phyloP scores from a whole-genome alignment of 2,888 invertebrate genomes.

The Rutpela maculata region DNA sequence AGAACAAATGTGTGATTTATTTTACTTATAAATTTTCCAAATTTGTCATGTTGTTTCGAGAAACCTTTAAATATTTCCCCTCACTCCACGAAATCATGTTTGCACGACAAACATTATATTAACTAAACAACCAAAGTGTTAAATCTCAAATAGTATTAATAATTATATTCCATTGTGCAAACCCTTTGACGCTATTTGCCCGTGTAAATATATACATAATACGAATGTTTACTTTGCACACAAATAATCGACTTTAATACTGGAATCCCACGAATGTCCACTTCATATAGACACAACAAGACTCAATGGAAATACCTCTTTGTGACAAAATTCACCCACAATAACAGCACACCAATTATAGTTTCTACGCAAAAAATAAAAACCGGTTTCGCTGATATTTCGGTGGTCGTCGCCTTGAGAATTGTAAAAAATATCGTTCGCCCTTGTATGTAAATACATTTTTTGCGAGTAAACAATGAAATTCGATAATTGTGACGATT shows the following conservation, averaged over 20 bases:
- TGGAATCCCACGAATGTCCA: slow-evolving; percentile 62
- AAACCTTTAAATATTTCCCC: slow-evolving; percentile 45
- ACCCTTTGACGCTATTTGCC: slow-evolving; percentile 64
- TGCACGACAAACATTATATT: slow-evolving; percentile 43
- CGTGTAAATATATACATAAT: slow-evolving; percentile 61
- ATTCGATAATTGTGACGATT: no score
- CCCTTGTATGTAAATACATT: no score
- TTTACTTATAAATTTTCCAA: slow-evolving; percentile 39
- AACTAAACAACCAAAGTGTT: slow-evolving; percentile 61
- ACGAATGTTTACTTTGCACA: slow-evolving; percentile 58
- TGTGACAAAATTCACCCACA: slow-evolving; percentile 32
- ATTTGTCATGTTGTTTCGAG: slow-evolving; percentile 47
- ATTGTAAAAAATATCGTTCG: background rate
- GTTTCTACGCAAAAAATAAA: background rate
- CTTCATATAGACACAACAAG: slow-evolving; percentile 57
- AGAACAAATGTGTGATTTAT: no score
- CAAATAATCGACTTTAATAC: slow-evolving; percentile 54
- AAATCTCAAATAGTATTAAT: slow-evolving; percentile 66
- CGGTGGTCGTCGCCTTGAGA: background rate
- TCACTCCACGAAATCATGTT: slow-evolving; percentile 48
- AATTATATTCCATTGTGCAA: slow-evolving; percentile 65
- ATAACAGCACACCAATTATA: slow-evolving; percentile 8
- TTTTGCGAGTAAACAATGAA: no score
- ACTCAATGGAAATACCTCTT: slow-evolving; percentile 34
- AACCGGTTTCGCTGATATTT: background rate